Evolutionary conservation across 2,113 vertebrate species (phyloP).

Genomic region (Pyrgilauda ruficollis): DNA sequence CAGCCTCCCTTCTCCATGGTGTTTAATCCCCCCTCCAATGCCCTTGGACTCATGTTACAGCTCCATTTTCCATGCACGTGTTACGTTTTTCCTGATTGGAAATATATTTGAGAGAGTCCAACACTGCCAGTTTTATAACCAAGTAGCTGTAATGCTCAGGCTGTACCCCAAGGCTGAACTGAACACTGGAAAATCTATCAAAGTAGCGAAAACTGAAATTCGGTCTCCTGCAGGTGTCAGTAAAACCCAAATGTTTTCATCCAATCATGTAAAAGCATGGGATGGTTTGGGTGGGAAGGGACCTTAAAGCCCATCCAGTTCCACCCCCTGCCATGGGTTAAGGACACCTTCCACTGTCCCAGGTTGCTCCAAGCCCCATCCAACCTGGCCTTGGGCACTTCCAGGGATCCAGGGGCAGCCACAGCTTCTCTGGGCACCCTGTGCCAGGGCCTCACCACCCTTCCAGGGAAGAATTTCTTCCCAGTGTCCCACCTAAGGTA

Average conservation of each 20-base stretch:
- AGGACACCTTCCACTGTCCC: accelerated
- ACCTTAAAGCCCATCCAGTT: accelerated
- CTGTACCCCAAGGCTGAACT: neutral
- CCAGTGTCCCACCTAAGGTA: neutral
- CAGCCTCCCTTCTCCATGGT: neutral
- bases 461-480: accelerated
- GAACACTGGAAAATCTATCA: neutral
- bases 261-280: neutral
- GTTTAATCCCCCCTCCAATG: neutral
- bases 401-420: neutral
- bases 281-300: neutral
- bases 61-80: neutral
- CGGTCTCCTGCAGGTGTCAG: neutral
- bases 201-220: neutral
- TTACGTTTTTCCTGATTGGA: neutral
- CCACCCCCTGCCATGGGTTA: neutral
- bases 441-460: accelerated
- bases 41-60: neutral
- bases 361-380: accelerated
- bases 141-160: neutral
- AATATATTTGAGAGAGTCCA: neutral
- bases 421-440: neutral
- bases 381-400: accelerated
- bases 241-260: neutral
- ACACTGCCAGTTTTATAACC: neutral